phyloP scores from a whole-genome alignment of 2,797 vertebrate species.

The Champsocephalus esox region DNA sequence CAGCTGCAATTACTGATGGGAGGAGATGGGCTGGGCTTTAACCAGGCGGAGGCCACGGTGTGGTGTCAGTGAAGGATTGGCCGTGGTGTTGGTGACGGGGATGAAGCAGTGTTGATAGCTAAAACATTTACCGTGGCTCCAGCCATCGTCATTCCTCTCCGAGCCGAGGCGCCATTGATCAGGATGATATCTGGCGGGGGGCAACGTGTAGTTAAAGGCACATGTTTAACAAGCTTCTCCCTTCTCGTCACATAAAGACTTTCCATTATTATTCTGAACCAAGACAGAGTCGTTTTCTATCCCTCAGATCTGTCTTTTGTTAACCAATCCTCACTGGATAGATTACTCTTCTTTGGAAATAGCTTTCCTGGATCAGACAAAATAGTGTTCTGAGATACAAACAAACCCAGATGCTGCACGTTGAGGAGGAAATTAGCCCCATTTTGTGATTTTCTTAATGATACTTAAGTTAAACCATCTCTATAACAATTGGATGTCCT shows the following conservation, averaged over 20 bases:
- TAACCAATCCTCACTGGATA: constrained; percentile 39
- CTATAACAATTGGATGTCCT: constrained; percentile 25
- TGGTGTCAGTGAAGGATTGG: constrained; percentile 61
- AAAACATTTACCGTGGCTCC: constrained; percentile 66
- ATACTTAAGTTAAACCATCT: constrained; percentile 35
- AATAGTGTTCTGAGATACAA: constrained; percentile 38
- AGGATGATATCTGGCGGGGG: constrained; percentile 61
- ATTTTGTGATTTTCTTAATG: constrained; percentile 55
- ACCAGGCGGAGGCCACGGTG: constrained; percentile 42
- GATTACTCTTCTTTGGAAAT: constrained; percentile 52
- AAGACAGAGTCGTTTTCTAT: constrained; percentile 60
- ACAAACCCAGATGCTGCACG: constrained; percentile 42
- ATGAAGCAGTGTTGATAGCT: constrained; percentile 65
- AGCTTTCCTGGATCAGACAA: constrained; percentile 59
- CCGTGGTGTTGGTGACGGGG: constrained; percentile 35
- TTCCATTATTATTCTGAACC: constrained; percentile 69
- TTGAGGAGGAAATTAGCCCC: constrained; percentile 63
- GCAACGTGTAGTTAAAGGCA: constrained; percentile 66
- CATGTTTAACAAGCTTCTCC: constrained; percentile 73
- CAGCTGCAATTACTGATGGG: constrained; percentile 57
- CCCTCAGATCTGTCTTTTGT: constrained; percentile 71
- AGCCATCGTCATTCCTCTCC: constrained; percentile 61
- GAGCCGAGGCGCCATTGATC: constrained; percentile 59
- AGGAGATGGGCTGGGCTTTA: constrained; percentile 51
- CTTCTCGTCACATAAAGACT: constrained; percentile 61